Base-by-base conservation (phyloP, 2,888 invertebrate species). In the Actias luna region DNA sequence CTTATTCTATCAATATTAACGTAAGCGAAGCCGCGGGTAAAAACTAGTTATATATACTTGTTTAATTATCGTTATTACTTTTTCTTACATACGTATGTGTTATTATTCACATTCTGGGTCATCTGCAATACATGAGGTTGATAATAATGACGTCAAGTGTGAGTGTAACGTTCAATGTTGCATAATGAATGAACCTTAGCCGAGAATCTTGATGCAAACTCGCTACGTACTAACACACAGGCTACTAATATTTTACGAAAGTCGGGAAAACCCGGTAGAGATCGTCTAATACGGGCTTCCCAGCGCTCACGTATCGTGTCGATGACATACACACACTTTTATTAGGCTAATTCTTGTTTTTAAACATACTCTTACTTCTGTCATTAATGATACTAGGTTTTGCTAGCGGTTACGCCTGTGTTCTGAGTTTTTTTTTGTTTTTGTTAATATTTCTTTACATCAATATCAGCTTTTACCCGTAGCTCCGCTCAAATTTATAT, bases 121-220 rank as follows among this genome's bases (percentile, higher is more conserved):
- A n/a, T n/a, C n/a, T n/a, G n/a, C n/a, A n/a, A n/a, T n/a, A n/a
- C n/a, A n/a, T n/a, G n/a, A n/a, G n/a, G n/a, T n/a, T n/a, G n/a
- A n/a, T n/a, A n/a, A n/a, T n/a, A n/a, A 50, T 50, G 46, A 50
- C 46, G 46, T 50, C 46, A 50, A 8, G 25, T 50, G 12, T 50
- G 46, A 50, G 5, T 25, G 18, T 22, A 46, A 25, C 12, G 10
- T 50, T 50, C 46, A 46, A 25, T 25, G 10, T 50, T 50, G 46
- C 46, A 50, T 50, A 50, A 50, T 50, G 25, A 50, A n/a, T n/a
- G n/a, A n/a, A n/a, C 10, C 22, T 50, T 22, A 25, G 12, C 25
- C 10, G 25, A 50, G 46, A 25, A 3, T 50, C 25, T 25, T 18
- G 14, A 22, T 22, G 46, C 22, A 2, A 12, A 10, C 12, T 22